Percentiles rank a stretch among this genome's conserved stretches.
phyloP scores from a whole-genome alignment of 2,888 invertebrate species.

The Chouioia cunea region DNA sequence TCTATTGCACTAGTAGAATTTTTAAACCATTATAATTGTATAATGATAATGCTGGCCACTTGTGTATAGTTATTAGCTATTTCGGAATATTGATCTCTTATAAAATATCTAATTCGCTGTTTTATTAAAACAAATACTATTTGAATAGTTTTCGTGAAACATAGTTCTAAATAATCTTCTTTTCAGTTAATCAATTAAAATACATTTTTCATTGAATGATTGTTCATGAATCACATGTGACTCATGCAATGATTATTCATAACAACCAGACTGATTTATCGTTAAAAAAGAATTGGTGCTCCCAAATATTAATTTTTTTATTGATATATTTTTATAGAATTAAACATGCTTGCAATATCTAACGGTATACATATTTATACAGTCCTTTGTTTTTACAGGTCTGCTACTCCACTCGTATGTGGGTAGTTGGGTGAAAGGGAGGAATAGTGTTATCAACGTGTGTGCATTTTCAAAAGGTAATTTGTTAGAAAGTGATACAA shows the following conservation, averaged over 20 bases:
- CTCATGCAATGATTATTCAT: too few species aligned
- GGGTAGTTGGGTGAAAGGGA: slow-evolving; percentile 60
- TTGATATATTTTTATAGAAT: too few species aligned
- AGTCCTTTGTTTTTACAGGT: slow-evolving; percentile 52
- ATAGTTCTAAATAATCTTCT: too few species aligned
- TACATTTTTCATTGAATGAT: too few species aligned
- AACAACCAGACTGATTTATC: too few species aligned
- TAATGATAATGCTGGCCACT: slow-evolving; percentile 6
- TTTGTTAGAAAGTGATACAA: slow-evolving; percentile 54
- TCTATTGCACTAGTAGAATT: slow-evolving; percentile 24
- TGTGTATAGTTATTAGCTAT: slow-evolving; percentile 6
- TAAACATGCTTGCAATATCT: too few species aligned
- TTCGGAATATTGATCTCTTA: neutral
- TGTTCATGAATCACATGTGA: too few species aligned
- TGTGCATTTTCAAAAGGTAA: slow-evolving; percentile 59
- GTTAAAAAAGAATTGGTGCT: too few species aligned
- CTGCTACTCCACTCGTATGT: slow-evolving; percentile 61
- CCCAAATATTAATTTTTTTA: too few species aligned
- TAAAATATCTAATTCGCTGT: neutral
- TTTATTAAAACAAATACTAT: slow-evolving; percentile 11
- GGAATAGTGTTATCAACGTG: slow-evolving; percentile 56
- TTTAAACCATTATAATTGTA: slow-evolving; percentile 23
- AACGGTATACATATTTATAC: too few species aligned
- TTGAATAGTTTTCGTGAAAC: too few species aligned
- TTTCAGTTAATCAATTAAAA: too few species aligned